Percentiles rank a stretch among this genome's conserved stretches.
phyloP scores from a whole-genome alignment of 2,113 vertebrate genomes.

The Sceloporus tristichus region DNA sequence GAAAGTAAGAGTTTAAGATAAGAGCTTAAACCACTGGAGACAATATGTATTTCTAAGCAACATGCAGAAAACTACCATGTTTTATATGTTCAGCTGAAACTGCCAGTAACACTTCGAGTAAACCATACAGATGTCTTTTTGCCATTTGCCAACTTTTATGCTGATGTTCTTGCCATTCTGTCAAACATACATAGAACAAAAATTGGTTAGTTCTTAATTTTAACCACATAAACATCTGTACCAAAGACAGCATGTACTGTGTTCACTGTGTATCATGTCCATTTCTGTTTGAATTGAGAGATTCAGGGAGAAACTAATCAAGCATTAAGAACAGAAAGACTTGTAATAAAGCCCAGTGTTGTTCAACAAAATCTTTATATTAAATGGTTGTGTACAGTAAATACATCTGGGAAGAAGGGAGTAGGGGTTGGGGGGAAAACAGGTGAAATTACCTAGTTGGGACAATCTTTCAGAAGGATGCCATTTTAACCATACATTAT shows the following conservation, averaged over 20 bases:
- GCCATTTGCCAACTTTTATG: slow-evolving; percentile 61
- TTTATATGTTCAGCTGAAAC: slow-evolving; percentile 23
- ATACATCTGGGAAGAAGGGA: neutral
- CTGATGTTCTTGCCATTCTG: neutral
- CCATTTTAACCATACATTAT: neutral
- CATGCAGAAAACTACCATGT: neutral
- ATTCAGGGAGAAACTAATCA: slow-evolving; percentile 27
- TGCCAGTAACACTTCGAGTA: neutral
- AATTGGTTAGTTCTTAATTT: slow-evolving; percentile 3
- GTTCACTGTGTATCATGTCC: slow-evolving; percentile 65
- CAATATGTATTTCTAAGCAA: slow-evolving; percentile 7
- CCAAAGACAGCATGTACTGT: slow-evolving; percentile 49
- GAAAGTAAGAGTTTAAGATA: neutral
- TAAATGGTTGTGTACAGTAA: slow-evolving; percentile 13
- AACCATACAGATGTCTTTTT: neutral
- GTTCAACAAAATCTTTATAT: slow-evolving; percentile 33
- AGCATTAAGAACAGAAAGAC: slow-evolving; percentile 24
- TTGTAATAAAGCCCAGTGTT: slow-evolving; percentile 41
- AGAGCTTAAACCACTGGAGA: slow-evolving; percentile 19
- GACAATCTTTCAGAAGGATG: slow-evolving; percentile 66
- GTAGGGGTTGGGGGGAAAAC: neutral
- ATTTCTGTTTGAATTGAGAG: slow-evolving; percentile 48
- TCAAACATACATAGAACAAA: slow-evolving; percentile 1
- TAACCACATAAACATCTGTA: slow-evolving; percentile 37
- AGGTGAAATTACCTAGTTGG: slow-evolving; percentile 36